phyloP scores from a whole-genome alignment of 2,797 vertebrate species.

The Karalla daura region DNA sequence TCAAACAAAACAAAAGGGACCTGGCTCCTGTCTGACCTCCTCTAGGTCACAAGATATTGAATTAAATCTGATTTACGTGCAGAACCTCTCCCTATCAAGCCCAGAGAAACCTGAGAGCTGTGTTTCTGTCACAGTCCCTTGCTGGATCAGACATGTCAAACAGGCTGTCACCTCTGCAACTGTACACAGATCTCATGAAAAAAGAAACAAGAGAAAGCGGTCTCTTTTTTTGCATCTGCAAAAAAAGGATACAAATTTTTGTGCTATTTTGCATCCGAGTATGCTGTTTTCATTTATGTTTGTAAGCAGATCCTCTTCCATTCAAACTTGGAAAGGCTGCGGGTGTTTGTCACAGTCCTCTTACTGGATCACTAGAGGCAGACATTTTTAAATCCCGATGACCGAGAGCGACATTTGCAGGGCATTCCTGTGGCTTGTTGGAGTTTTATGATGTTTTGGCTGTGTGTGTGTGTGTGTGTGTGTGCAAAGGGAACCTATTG shows the following conservation, averaged over 20 bases:
- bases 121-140: conserved; percentile 6
- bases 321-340: too few relatives aligned
- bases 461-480: conserved; percentile 14
- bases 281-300: too few relatives aligned
- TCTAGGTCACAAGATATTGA: neutral
- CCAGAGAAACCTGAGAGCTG: neutral
- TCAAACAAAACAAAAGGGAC: neutral
- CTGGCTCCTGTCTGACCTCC: neutral
- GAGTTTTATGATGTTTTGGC: conserved; percentile 39
- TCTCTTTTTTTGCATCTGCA: too few relatives aligned
- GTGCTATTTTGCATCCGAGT: too few relatives aligned
- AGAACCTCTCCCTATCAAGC: neutral
- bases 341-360: too few relatives aligned
- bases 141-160: neutral
- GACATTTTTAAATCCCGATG: conserved; percentile 29
- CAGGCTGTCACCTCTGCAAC: too few relatives aligned
- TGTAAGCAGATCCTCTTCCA: too few relatives aligned
- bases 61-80: neutral
- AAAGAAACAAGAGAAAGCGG: too few relatives aligned
- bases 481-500: conserved; percentile 59
- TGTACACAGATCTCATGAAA: too few relatives aligned
- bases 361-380: conserved; percentile 1
- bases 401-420: conserved; percentile 10
- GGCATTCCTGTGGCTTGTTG: conserved; percentile 53
- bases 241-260: too few relatives aligned